Evolutionary conservation across 2,113 vertebrate species (phyloP).

Genomic region (Lagopus leucura): DNA sequence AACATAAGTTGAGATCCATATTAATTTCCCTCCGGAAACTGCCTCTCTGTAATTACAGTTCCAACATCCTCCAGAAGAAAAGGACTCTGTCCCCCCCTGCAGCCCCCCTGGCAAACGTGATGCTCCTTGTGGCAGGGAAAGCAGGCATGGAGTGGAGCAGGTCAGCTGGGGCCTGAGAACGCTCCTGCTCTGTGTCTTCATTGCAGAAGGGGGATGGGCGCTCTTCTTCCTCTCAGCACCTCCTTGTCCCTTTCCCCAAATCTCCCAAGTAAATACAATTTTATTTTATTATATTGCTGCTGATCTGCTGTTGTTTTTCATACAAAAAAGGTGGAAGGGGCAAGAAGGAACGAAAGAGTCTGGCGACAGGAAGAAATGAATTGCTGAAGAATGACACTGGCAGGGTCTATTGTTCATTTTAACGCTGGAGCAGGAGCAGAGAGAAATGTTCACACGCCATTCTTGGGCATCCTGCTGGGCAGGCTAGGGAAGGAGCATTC

Average conservation of each 20-base stretch:
- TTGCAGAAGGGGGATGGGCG: background rate
- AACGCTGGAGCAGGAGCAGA: slow-evolving; percentile 77
- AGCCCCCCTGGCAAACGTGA: slow-evolving; percentile 42
- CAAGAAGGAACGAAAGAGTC: slow-evolving; percentile 68
- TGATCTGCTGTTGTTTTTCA: slow-evolving; percentile 61
- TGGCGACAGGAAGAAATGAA: slow-evolving; percentile 72
- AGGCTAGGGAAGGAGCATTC: slow-evolving; percentile 79
- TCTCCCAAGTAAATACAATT: slow-evolving; percentile 64
- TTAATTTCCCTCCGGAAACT: slow-evolving; percentile 56
- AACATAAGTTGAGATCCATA: slow-evolving; percentile 42
- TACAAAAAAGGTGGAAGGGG: slow-evolving; percentile 74
- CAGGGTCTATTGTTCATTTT: slow-evolving; percentile 85
- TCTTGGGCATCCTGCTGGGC: slow-evolving; percentile 85
- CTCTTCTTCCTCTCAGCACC: background rate
- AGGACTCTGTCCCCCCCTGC: slow-evolving; percentile 12
- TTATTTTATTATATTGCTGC: slow-evolving; percentile 70
- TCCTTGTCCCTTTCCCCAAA: slow-evolving; percentile 6
- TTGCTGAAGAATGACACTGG: slow-evolving; percentile 79
- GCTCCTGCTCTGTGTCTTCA: slow-evolving; percentile 11
- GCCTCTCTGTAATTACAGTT: slow-evolving; percentile 56
- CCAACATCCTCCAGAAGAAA: slow-evolving; percentile 65
- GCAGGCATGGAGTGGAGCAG: background rate
- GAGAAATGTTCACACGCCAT: slow-evolving; percentile 85
- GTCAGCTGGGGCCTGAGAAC: slow-evolving; percentile 76
- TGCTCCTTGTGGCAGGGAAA: slow-evolving; percentile 44